Base-by-base conservation (phyloP, 2,888 invertebrate genomes). In the Drosophila stalkeri region DNA sequence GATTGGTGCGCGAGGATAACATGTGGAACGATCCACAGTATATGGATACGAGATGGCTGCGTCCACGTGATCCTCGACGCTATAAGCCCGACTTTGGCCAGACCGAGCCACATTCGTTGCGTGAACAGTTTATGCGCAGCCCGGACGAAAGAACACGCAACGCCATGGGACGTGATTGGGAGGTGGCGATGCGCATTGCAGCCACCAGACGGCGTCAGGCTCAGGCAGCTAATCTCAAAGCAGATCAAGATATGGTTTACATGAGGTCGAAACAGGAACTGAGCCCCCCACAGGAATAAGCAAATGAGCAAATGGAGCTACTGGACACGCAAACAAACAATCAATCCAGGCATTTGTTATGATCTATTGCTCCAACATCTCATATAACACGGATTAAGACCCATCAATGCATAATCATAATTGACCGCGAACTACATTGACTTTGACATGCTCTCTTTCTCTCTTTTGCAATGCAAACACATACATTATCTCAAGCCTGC, bases 81-180 rank as follows among this genome's bases (percentile, higher is more conserved):
- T 80, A 75, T 6, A 68, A 65, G 20, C 81, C 86, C 1, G 81
- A 86, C 44, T 86, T 86, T 33, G 51, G 59, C 0, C 73, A 64
- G 5, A 81, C 78, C 0, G 81, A 81, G 43, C 86, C 84, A 2
- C 31, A 35, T 0, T 20, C 66, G 6, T 7, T 85, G 65, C 73
- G 83, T 4, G 65, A 71, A 14, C 80, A 74, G 14, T 86, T 81
- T 20, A 68, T 77, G 75, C 85, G 85, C 23, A 73, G 83, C 23
- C 86, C 85, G 2, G 86, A 86, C 20, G 69, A 85, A 11, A 44
- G 79, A 0, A 70, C 72, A 0, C 72, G 81, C 1, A 67, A 82
- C n/a, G 59, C 78, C 0, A 52, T 76, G 64, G 55, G 64, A 1
- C 68, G 44, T 2, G 83, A 80, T 5, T 75, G 68, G 80, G 77